Conservation (phyloP, 2,113 vertebrate species). For the Chloropsis hardwickii region DNA sequence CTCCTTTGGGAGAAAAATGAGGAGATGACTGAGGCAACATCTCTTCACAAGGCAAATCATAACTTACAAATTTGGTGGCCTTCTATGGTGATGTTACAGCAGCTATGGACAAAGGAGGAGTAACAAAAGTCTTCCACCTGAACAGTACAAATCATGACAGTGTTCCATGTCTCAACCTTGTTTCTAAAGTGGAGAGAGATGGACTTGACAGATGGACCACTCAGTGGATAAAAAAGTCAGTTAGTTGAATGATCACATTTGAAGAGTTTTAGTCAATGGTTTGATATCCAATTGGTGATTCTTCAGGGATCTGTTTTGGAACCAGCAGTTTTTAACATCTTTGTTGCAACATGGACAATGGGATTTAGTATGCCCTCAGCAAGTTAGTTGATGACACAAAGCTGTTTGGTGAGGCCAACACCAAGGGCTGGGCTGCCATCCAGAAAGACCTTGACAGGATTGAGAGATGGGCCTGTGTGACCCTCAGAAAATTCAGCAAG, state of each 20-base stretch:
- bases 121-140: neutral
- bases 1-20: neutral
- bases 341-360: neutral
- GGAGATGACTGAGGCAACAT: neutral
- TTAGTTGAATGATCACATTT: neutral
- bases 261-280: neutral
- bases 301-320: neutral
- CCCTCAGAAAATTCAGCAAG: neutral
- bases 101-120: neutral
- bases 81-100: neutral
- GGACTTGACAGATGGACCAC: neutral
- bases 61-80: neutral
- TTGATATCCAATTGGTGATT: neutral
- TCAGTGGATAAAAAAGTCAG: neutral
- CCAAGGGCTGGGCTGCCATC: neutral
- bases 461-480: neutral
- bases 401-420: neutral
- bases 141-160: neutral
- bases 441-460: neutral
- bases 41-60: neutral
- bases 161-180: rapidly evolving
- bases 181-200: neutral
- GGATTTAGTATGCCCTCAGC: neutral
- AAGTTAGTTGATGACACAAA: neutral
- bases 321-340: neutral